Conservation (phyloP, 2,888 invertebrate species). For the Schizaphis graminum region DNA sequence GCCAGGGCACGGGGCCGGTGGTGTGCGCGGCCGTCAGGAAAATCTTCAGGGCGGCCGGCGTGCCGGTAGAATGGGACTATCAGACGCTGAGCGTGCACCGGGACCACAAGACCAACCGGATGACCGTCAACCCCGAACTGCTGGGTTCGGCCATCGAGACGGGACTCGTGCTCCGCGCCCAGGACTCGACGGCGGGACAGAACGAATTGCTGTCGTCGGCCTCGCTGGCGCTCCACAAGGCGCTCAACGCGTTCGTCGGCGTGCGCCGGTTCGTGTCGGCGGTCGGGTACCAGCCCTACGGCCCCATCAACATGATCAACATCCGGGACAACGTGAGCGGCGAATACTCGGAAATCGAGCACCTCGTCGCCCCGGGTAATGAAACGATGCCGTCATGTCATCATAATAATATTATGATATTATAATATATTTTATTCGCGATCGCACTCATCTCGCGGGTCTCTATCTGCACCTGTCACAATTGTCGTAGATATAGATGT, state of each 20-base stretch:
- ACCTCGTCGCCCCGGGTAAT: constrained; percentile 25
- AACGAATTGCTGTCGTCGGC: background rate
- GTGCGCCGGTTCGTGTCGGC: background rate
- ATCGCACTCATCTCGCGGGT: background rate
- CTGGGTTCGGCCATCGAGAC: background rate
- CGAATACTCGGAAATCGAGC: constrained; percentile 49
- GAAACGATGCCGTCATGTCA: background rate
- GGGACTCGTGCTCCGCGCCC: constrained; percentile 21
- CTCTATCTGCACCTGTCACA: no score
- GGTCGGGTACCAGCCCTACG: constrained; percentile 21
- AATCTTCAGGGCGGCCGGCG: background rate
- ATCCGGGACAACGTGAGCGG: constrained; percentile 45
- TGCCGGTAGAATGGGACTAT: constrained; percentile 8
- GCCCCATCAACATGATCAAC: constrained; percentile 4
- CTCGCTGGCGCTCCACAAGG: background rate
- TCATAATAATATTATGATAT: background rate
- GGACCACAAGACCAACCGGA: background rate
- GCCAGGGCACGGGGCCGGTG: background rate
- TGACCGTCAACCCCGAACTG: background rate
- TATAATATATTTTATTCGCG: background rate
- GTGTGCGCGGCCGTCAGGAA: constrained; percentile 1
- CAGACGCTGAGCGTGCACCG: background rate
- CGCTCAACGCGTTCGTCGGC: constrained; percentile 8
- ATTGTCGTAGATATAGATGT: no score
- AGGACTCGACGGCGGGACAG: background rate